Base-by-base conservation (phyloP, 2,888 invertebrate genomes). In the Octonoba sinensis region DNA sequence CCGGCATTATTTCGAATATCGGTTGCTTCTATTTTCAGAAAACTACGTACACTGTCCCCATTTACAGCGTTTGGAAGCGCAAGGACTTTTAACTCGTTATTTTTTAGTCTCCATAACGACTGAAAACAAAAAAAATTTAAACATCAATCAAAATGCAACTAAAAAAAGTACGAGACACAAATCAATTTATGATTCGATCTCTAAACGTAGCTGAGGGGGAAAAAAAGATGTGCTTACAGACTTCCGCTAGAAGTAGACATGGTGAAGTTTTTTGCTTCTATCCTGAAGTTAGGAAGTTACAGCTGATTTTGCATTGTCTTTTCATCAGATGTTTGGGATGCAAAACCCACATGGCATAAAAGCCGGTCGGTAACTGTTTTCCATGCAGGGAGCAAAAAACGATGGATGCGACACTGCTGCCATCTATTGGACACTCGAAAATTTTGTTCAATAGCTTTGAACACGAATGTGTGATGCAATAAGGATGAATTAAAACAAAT, bases 221-320 rank as follows among this genome's bases (percentile, higher is more conserved):
- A n/a, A 59, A 27, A 62, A 70, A 36, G 51, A 12, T 64, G 15
- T 20, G 72, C 78, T 79, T 22, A 79, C 78, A 79, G 49, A 44
- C 78, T 79, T 13, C 78, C 78, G 72, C 78, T 79, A 46, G 78
- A 72, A 18, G 78, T 67, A 18, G 78, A 79, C 78, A 79, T 79
- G 44, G 0, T 49, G 54, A 70, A 56, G 18, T 60, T 65, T 22
- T 56, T 46, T 56, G 13, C 46, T 76, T 20, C 69, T 36, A 13
- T 51, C 8, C 13, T 54, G 24, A 11, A 22, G 13, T 18, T 16
- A 12, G 3, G 62, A 51, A 49, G 54, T 18, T 20, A 44, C 27
- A 46, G 54, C 54, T 51, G 27, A 20, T 44, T 46, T 69, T 44
- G n/a, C 76, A 67, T 76, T 18, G 59, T 47, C 36, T 51, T 24